Conservation (phyloP, 1,140 invertebrate genomes). For the Caenorhabditis tropicalis region DNA sequence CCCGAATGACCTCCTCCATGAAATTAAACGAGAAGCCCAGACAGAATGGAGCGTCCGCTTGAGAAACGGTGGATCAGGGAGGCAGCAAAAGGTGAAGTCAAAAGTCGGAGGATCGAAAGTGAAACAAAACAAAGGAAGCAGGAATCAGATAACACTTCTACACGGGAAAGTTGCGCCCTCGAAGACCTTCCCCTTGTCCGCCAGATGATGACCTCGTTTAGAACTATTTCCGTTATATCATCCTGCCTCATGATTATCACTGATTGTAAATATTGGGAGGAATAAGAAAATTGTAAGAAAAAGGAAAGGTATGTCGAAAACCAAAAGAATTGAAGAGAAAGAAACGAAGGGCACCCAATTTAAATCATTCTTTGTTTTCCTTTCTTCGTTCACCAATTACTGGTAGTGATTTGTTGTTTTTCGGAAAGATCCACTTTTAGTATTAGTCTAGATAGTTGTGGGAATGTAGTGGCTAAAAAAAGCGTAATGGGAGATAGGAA, state of each 20-base stretch:
- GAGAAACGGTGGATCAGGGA: neutral
- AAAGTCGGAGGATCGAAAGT: conserved; percentile 2
- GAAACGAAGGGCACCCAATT: neutral
- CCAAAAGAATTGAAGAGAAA: neutral
- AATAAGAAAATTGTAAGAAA: neutral
- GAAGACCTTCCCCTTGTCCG: neutral
- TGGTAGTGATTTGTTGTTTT: neutral
- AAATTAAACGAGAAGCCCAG: neutral
- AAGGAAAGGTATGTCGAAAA: neutral
- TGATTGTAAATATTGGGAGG: neutral
- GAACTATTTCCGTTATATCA: neutral
- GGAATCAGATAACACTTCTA: conserved; percentile 22
- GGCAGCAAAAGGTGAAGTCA: neutral
- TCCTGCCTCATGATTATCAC: neutral
- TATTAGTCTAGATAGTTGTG: neutral
- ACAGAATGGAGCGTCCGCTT: neutral
- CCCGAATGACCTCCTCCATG: neutral
- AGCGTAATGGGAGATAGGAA: conserved; percentile 12
- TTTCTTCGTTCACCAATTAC: neutral
- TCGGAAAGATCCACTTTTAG: neutral
- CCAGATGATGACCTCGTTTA: conserved; percentile 44
- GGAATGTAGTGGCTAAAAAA: neutral
- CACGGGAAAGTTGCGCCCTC: conserved; percentile 22
- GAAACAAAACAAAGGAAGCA: conserved; percentile 40
- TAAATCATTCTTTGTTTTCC: neutral